A percentile compares a stretch with the other conserved stretches of the same genome.
Evolutionary conservation across 2,113 vertebrate genomes (phyloP).

Genomic region (Bagarius yarrelli): DNA sequence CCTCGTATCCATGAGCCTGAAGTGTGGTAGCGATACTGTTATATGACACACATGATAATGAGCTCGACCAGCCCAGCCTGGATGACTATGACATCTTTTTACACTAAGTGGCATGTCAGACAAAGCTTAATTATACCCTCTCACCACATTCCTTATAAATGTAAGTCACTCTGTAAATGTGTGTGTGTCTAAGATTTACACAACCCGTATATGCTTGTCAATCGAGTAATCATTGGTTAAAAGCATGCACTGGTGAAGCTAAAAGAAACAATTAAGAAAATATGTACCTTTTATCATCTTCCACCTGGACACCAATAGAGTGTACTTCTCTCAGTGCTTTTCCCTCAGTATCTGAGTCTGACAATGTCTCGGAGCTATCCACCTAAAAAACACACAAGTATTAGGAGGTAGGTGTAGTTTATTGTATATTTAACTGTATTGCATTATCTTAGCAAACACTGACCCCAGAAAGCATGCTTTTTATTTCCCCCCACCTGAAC

Average conservation of each 20-base stretch:
- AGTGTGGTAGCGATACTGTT: constrained; percentile 17
- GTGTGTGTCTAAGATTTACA: constrained; percentile 37
- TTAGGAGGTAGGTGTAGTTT: background rate
- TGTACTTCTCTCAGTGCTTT: constrained; percentile 92
- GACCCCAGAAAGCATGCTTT: background rate
- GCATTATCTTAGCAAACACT: background rate
- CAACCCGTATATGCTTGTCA: constrained; percentile 25
- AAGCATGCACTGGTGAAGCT: background rate
- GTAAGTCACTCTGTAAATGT: constrained; percentile 6
- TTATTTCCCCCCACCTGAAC: constrained; percentile 79
- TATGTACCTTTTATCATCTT: constrained; percentile 92
- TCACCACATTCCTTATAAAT: constrained; percentile 26
- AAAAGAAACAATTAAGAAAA: background rate
- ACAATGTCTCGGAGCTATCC: constrained; percentile 86
- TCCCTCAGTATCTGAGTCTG: constrained; percentile 89
- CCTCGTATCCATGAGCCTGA: background rate
- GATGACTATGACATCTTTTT: constrained; percentile 44
- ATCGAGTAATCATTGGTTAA: constrained; percentile 29
- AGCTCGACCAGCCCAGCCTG: constrained; percentile 14
- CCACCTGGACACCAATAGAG: constrained; percentile 96
- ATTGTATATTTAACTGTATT: background rate
- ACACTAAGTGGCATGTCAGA: constrained; percentile 39
- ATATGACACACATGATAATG: constrained; percentile 28
- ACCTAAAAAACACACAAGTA: constrained; percentile 71
- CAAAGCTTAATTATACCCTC: constrained; percentile 44